phyloP scores from a whole-genome alignment of 2,113 vertebrate species.

The Clarias macrocephalus region DNA sequence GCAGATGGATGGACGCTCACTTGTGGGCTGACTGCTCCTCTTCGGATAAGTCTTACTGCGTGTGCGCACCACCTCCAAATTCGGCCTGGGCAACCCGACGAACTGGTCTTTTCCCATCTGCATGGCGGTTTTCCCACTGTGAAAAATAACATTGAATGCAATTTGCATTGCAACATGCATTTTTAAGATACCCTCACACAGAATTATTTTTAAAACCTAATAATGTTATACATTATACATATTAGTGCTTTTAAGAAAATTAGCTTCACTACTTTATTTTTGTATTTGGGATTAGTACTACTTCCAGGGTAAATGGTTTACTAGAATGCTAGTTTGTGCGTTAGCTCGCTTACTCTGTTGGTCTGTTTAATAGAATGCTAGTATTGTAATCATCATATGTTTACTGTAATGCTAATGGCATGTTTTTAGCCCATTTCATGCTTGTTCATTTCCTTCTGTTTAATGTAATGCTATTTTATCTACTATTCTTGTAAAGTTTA shows the following conservation, averaged over 20 bases:
- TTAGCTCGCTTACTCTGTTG: not conserved
- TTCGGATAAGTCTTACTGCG: slow-evolving; percentile 88
- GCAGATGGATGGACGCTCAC: slow-evolving; percentile 62
- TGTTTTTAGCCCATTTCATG: not conserved
- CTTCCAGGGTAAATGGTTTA: not conserved
- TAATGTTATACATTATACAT: not conserved
- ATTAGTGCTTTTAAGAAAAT: not conserved
- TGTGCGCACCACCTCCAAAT: slow-evolving; percentile 79
- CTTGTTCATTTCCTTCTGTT: not conserved
- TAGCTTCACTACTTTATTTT: not conserved
- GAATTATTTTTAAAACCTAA: not conserved
- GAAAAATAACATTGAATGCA: slow-evolving; percentile 16
- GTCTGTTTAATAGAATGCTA: not conserved
- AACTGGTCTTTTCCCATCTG: slow-evolving; percentile 80
- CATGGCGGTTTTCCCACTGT: slow-evolving; percentile 78
- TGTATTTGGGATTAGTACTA: not conserved
- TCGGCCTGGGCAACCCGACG: slow-evolving; percentile 77
- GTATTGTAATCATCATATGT: not conserved
- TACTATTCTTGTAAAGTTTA: too few relatives aligned
- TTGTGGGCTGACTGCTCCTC: slow-evolving; percentile 67
- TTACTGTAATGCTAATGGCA: not conserved
- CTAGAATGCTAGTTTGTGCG: not conserved
- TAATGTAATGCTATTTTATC: not conserved
- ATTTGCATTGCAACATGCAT: not conserved
- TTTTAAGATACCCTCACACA: not conserved